phyloP scores from a whole-genome alignment of 1,140 invertebrate species.

The Globodera ellingtonae region DNA sequence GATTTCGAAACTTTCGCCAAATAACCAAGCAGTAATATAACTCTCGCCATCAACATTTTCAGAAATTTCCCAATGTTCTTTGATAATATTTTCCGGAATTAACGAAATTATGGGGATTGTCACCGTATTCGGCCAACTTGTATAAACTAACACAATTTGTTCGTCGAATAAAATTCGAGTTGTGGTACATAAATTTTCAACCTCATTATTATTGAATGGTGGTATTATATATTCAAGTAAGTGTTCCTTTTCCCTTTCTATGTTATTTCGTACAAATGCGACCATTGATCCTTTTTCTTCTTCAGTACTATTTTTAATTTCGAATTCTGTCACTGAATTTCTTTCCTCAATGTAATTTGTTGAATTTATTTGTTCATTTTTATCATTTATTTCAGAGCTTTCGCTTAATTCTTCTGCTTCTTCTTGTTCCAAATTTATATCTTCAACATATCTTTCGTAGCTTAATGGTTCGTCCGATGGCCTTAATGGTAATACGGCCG shows the following conservation, averaged over 20 bases:
- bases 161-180: background rate
- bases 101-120: background rate
- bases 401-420: background rate
- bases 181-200: background rate
- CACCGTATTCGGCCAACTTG: background rate
- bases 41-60: background rate
- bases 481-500: background rate
- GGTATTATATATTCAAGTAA: background rate
- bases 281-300: background rate
- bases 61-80: background rate
- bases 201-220: background rate
- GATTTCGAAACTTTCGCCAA: background rate
- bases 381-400: no score
- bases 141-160: background rate
- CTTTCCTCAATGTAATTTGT: no score
- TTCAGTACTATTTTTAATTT: background rate
- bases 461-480: background rate
- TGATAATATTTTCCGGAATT: background rate
- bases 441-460: background rate
- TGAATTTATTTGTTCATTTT: no score
- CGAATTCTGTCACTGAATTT: no score
- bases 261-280: background rate
- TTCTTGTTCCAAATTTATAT: background rate
- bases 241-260: background rate
- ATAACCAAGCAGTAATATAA: background rate